phyloP scores from a whole-genome alignment of 2,888 invertebrate species.

The Heliconius erato region DNA sequence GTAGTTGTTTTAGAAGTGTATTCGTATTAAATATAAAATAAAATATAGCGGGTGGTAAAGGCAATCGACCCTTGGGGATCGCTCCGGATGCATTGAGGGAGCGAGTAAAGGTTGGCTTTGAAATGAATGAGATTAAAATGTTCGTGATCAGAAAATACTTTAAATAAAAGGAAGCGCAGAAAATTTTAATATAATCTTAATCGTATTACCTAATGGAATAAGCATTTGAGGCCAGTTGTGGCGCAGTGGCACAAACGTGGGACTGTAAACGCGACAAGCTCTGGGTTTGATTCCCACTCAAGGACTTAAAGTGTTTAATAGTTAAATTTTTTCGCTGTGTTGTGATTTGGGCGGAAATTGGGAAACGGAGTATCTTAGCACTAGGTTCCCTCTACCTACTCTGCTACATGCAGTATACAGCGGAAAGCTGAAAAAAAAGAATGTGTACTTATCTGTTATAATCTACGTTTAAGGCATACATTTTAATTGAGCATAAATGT shows the following conservation, averaged over 20 bases:
- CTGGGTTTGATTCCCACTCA: neutral
- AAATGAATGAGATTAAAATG: slow-evolving; percentile 21
- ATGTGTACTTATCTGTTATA: no score
- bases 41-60: slow-evolving; percentile 16
- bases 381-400: no score
- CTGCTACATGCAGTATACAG: no score
- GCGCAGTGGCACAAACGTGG: neutral
- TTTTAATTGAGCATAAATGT: no score
- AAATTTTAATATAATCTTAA: neutral
- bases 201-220: neutral
- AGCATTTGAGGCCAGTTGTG: neutral
- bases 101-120: slow-evolving; percentile 20
- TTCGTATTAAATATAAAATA: slow-evolving; percentile 10
- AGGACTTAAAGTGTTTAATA: no score
- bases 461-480: no score
- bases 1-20: neutral
- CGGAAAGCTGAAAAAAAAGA: no score
- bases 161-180: neutral
- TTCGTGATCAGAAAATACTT: slow-evolving; percentile 5
- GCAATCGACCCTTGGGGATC: slow-evolving; percentile 21
- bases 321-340: no score
- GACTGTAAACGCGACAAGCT: neutral
- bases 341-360: no score
- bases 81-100: slow-evolving; percentile 20
- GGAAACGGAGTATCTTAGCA: no score